Conservation (phyloP, 2,888 invertebrate genomes). For the Drosophila paucipuncta region DNA sequence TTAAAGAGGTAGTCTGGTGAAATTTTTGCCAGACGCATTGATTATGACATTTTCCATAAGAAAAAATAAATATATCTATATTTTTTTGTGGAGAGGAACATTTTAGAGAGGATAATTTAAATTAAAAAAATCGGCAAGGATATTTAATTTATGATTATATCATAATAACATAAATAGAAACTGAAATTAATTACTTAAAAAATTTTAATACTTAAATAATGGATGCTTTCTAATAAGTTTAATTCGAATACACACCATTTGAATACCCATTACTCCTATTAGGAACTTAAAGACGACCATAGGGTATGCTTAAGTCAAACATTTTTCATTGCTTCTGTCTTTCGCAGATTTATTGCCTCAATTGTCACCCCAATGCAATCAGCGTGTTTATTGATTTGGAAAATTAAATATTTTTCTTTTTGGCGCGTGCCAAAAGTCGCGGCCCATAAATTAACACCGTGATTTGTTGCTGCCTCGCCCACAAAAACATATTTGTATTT, state of each 20-base stretch:
- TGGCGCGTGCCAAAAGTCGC: slow-evolving; percentile 67
- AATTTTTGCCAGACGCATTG: neutral
- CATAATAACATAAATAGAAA: neutral
- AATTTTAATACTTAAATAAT: neutral
- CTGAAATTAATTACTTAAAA: neutral
- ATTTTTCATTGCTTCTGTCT: slow-evolving; percentile 15
- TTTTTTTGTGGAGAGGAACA: neutral
- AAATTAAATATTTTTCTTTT: slow-evolving; percentile 77
- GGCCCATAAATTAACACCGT: slow-evolving; percentile 68
- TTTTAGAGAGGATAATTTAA: neutral
- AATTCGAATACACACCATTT: neutral
- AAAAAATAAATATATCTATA: neutral
- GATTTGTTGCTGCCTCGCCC: slow-evolving; percentile 50
- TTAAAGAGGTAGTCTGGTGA: neutral
- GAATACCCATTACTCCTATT: neutral
- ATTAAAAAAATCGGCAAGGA: neutral
- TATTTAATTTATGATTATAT: neutral
- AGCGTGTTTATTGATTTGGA: slow-evolving; percentile 81
- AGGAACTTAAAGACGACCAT: neutral
- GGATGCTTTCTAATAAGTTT: too few relatives aligned
- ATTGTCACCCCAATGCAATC: slow-evolving; percentile 78
- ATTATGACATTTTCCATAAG: neutral
- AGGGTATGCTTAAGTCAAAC: slow-evolving; percentile 12
- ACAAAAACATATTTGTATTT: slow-evolving; percentile 19
- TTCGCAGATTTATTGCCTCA: slow-evolving; percentile 74